These are phyloP conservation scores for Griposia aprilina DNA, from an alignment of 2,888 invertebrate species.

Conservation along the genomic window DNA sequence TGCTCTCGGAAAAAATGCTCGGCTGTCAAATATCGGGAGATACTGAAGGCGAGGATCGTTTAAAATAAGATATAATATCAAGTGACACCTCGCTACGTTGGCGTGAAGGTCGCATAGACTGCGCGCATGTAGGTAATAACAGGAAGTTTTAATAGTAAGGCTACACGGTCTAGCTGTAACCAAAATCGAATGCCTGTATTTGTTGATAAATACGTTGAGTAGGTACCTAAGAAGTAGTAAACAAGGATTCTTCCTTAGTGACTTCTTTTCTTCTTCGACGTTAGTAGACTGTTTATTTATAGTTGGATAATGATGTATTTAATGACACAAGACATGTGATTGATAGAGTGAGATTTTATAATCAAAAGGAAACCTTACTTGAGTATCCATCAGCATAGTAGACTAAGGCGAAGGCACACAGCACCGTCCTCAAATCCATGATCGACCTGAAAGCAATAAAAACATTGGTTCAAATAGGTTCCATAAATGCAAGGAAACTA, in stretches of 20 bases:
- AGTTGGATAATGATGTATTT: neutral
- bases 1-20: constrained; percentile 62
- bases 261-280: neutral
- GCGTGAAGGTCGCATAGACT: constrained; percentile 39
- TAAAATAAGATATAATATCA: constrained; percentile 57
- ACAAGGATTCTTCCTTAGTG: neutral
- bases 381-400: constrained; percentile 86
- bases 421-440: constrained; percentile 86
- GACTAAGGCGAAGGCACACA: constrained; percentile 79
- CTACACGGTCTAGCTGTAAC: constrained; percentile 21
- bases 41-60: constrained; percentile 50
- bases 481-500: constrained; percentile 36
- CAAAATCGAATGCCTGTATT: constrained; percentile 27
- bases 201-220: constrained; percentile 3
- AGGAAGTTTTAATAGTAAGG: constrained; percentile 57
- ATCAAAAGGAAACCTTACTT: constrained; percentile 78
- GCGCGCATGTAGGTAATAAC: constrained; percentile 40
- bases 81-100: constrained; percentile 39
- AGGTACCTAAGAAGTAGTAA: neutral
- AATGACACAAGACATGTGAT: neutral
- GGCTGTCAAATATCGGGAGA: constrained; percentile 52
- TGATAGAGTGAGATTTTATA: neutral
- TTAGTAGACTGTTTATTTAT: neutral
- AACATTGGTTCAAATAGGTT: constrained; percentile 28
- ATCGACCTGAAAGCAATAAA: constrained; percentile 79